A percentile compares a stretch with the other conserved stretches of the same genome.
phyloP scores from a whole-genome alignment of 2,888 invertebrate species.

The Thelaira solivaga region DNA sequence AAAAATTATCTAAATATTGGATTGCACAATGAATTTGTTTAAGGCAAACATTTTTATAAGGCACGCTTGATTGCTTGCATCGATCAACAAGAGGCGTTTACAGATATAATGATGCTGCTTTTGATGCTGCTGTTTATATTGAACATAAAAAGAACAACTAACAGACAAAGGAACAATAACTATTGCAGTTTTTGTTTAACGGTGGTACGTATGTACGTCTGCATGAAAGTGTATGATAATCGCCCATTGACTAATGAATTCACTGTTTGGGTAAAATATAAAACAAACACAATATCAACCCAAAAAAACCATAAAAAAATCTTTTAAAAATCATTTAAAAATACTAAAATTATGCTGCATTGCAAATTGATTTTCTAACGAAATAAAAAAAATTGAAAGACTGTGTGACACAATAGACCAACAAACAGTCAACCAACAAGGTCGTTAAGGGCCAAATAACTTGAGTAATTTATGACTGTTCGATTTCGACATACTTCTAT shows the following conservation, averaged over 20 bases:
- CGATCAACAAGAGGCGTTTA: conserved; percentile 37
- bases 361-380: conserved; percentile 49
- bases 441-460: conserved; percentile 74
- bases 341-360: conserved; percentile 26
- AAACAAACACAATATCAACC: conserved; percentile 10
- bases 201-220: conserved; percentile 43
- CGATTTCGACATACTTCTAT: conserved; percentile 12
- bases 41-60: conserved; percentile 19
- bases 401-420: neutral
- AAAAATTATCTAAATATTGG: conserved; percentile 31
- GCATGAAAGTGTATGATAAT: too few species aligned
- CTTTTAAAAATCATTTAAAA: conserved; percentile 14
- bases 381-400: neutral
- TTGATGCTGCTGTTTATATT: neutral
- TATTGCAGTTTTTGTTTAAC: conserved; percentile 30
- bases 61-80: conserved; percentile 31
- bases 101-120: neutral
- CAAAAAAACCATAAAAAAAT: conserved; percentile 49
- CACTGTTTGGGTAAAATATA: neutral
- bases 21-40: neutral
- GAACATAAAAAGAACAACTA: conserved; percentile 24
- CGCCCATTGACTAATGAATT: conserved; percentile 41
- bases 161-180: conserved; percentile 41
- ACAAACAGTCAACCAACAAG: conserved; percentile 59
- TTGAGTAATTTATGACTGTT: conserved; percentile 70